These are phyloP conservation scores for Pantherophis alleghaniensis DNA, from an alignment of 2,797 vertebrate genomes.

Conservation along the genomic window DNA sequence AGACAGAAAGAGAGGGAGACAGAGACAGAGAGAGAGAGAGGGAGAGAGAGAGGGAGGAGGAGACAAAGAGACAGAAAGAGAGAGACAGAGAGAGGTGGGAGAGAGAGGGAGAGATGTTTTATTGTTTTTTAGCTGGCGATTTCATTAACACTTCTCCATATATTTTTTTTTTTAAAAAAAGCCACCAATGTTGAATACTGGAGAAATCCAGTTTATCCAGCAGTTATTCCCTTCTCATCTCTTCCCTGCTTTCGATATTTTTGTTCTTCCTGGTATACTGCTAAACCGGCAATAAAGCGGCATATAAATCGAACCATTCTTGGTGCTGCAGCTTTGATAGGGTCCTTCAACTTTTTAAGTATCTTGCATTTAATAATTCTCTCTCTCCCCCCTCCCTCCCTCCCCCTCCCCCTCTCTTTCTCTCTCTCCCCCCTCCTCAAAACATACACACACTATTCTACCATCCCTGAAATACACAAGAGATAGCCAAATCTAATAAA, in stretches of 20 bases:
- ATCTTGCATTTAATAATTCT: slow-evolving; percentile 51
- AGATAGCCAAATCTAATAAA: slow-evolving; percentile 74
- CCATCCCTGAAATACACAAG: slow-evolving; percentile 52
- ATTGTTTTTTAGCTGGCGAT: slow-evolving; percentile 33
- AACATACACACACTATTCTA: slow-evolving; percentile 55
- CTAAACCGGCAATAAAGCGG: neutral
- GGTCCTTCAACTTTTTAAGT: slow-evolving; percentile 32
- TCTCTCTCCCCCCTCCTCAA: slow-evolving; percentile 38
- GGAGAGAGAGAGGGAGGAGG: too few relatives aligned
- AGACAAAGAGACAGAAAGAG: too few relatives aligned
- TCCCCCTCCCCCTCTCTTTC: neutral
- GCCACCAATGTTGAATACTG: neutral
- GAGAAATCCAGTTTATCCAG: neutral
- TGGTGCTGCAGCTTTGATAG: slow-evolving; percentile 24
- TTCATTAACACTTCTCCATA: neutral
- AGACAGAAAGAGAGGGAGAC: too few relatives aligned
- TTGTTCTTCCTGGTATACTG: neutral
- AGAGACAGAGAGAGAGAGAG: too few relatives aligned
- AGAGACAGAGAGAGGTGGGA: too few relatives aligned
- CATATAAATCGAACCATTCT: neutral
- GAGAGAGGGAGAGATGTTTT: neutral
- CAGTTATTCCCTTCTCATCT: neutral
- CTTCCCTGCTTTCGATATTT: neutral
- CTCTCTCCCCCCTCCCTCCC: neutral
- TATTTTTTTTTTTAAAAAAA: neutral